Evolutionary conservation across 2,797 vertebrate species (phyloP).

Genomic region (Ceryle rudis): DNA sequence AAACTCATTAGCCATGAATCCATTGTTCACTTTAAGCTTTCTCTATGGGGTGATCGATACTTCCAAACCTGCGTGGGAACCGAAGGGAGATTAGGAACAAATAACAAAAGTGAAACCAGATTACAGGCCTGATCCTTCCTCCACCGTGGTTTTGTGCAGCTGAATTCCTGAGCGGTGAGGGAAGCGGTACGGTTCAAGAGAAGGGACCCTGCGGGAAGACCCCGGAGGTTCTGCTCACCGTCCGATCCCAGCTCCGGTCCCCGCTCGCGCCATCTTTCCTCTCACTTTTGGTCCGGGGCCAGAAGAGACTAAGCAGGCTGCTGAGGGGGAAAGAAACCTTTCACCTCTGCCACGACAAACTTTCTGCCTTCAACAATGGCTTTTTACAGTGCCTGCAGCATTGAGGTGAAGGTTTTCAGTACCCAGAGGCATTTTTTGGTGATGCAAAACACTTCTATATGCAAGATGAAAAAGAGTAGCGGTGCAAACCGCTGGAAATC

Average conservation of each 20-base stretch:
- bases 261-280: not conserved
- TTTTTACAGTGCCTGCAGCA: not conserved
- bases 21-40: slow-evolving; percentile 38
- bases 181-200: not conserved
- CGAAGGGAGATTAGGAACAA: not conserved
- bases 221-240: not conserved
- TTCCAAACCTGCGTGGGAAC: not conserved
- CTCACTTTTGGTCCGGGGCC: not conserved
- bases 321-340: not conserved
- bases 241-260: not conserved
- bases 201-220: not conserved
- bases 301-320: not conserved
- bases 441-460: not conserved
- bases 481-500: not conserved
- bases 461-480: not conserved
- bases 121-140: not conserved
- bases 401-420: not conserved
- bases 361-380: not conserved
- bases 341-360: not conserved
- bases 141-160: not conserved
- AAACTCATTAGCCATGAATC: slow-evolving; percentile 29
- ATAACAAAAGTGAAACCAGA: not conserved
- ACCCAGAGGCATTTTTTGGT: no score
- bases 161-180: not conserved
- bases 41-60: not conserved